Conservation (phyloP, 2,797 vertebrate species). For the Esox masquinongy region DNA sequence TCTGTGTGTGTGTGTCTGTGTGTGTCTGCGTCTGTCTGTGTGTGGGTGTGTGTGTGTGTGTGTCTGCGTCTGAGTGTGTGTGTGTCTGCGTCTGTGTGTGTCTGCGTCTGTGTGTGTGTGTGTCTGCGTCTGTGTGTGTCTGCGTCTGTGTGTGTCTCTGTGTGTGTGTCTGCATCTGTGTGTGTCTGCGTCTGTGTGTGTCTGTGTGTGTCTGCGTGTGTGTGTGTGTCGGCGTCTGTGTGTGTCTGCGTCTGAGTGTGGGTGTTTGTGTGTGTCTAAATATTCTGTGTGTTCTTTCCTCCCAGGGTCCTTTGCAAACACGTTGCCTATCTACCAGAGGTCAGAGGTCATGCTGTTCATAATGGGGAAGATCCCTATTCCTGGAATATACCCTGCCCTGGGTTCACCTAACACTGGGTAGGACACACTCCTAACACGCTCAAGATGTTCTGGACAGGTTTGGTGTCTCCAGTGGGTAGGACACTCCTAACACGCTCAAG, state of each 20-base stretch:
- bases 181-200: not conserved
- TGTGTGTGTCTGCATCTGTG: not conserved
- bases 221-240: not conserved
- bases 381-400: constrained; percentile 80
- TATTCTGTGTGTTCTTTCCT: not conserved
- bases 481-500: no score
- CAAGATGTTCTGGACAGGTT: no score
- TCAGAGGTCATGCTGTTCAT: constrained; percentile 95
- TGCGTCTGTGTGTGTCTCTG: not conserved
- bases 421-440: constrained; percentile 23
- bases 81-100: not conserved
- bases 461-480: no score
- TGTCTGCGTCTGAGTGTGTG: no score
- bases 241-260: not conserved
- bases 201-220: not conserved
- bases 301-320: constrained; percentile 88
- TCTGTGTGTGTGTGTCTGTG: not conserved
- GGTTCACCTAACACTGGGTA: constrained; percentile 81
- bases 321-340: constrained; percentile 88
- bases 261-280: not conserved
- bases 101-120: not conserved
- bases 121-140: not conserved
- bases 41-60: no score
- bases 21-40: no score
- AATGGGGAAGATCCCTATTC: constrained; percentile 91